Evolutionary conservation across 2,113 vertebrate genomes (phyloP).

Genomic region (Pachyramphus minor): DNA sequence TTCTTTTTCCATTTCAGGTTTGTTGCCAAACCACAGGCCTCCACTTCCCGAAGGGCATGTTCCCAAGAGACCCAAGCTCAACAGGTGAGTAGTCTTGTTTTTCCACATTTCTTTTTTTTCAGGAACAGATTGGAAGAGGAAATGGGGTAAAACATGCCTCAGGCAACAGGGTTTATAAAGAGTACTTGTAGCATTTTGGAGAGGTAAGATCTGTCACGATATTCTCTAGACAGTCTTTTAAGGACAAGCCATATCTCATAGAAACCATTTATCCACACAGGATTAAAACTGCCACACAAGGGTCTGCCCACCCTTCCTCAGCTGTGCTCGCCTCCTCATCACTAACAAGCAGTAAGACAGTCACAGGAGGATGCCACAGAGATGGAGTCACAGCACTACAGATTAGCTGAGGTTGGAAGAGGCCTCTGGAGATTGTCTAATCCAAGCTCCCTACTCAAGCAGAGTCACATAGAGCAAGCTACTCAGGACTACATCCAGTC

Average conservation of each 20-base stretch:
- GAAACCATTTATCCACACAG: not conserved
- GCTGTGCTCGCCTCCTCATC: not conserved
- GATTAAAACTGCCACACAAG: not conserved
- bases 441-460: not conserved
- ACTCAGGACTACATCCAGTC: not conserved
- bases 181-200: not conserved
- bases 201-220: not conserved
- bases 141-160: not conserved
- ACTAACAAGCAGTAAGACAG: not conserved
- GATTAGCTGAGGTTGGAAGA: not conserved
- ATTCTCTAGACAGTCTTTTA: not conserved
- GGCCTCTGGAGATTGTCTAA: not conserved
- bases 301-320: not conserved
- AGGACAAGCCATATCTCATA: not conserved
- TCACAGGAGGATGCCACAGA: not conserved
- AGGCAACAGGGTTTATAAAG: not conserved
- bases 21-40: constrained; percentile 94
- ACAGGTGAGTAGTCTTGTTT: constrained; percentile 78
- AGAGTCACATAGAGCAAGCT: not conserved
- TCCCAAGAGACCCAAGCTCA: constrained; percentile 78
- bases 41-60: constrained; percentile 82
- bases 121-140: not conserved
- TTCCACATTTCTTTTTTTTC: not conserved
- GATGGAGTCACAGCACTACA: not conserved
- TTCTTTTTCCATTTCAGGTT: constrained; percentile 75